Evolutionary conservation across 1,140 invertebrate species (phyloP).

Genomic region (Drosophila pandora): DNA sequence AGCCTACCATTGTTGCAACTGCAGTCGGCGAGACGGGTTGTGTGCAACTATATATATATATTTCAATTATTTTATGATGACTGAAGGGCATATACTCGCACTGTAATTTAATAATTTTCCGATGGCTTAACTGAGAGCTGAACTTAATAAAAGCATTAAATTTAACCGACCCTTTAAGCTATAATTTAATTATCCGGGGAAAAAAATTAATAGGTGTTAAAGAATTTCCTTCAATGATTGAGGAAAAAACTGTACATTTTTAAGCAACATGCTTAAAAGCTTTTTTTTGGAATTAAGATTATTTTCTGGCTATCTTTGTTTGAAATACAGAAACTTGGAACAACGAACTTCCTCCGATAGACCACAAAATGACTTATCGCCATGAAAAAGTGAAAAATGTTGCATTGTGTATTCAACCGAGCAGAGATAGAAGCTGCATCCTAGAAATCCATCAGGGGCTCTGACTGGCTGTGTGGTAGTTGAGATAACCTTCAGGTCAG

Average conservation of each 20-base stretch:
- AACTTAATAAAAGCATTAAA: too few relatives aligned
- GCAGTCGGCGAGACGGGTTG: background rate
- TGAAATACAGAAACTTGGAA: background rate
- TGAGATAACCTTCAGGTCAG: conserved; percentile 22
- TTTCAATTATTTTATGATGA: background rate
- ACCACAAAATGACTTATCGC: conserved; percentile 62
- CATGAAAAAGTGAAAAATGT: conserved; percentile 57
- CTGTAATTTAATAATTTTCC: conserved; percentile 1
- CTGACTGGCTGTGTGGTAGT: conserved; percentile 15
- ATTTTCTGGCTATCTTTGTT: background rate
- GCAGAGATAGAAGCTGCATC: background rate
- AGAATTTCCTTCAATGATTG: background rate
- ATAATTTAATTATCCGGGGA: background rate
- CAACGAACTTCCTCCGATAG: conserved; percentile 13
- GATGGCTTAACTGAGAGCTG: conserved; percentile 1
- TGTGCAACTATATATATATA: background rate
- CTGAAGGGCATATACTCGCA: background rate
- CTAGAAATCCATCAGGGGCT: conserved; percentile 9
- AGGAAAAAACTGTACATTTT: background rate
- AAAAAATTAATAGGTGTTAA: background rate
- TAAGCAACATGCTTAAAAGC: background rate
- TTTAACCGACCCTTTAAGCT: background rate
- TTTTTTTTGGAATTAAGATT: too few relatives aligned
- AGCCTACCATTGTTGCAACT: background rate
- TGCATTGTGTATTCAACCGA: conserved; percentile 6